Evolutionary conservation across 2,888 invertebrate species (phyloP).

Genomic region (Quadriops clusia): DNA sequence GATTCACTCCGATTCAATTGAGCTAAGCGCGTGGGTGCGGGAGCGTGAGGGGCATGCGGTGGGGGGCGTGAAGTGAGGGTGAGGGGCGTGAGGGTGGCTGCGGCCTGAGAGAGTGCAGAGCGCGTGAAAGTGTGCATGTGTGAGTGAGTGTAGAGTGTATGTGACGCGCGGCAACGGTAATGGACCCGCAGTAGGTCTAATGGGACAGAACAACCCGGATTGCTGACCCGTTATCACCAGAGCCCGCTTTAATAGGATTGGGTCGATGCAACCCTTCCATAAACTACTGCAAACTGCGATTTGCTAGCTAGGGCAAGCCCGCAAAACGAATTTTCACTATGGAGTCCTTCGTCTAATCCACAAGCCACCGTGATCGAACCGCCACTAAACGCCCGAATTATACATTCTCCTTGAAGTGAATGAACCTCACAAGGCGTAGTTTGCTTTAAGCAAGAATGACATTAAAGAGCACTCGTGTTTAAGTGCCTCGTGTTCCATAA

Average conservation of each 20-base stretch:
- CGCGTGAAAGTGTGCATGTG: conserved; percentile 13
- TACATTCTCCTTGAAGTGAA: conserved; percentile 13
- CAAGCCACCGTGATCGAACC: conserved; percentile 15
- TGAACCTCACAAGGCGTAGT: background rate
- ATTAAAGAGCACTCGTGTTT: conserved; percentile 2
- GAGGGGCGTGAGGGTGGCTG: background rate
- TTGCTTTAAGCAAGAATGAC: conserved; percentile 4
- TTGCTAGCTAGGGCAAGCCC: conserved; percentile 22
- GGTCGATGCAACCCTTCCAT: conserved; percentile 25
- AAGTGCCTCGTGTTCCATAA: background rate
- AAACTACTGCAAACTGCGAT: conserved; percentile 28
- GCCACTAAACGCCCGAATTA: conserved; percentile 17
- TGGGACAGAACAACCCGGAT: conserved; percentile 30
- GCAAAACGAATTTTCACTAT: conserved; percentile 30
- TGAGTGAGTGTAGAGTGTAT: conserved; percentile 6
- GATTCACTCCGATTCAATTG: conserved; percentile 21
- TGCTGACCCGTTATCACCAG: conserved; percentile 32
- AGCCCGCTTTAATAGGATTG: conserved; percentile 29
- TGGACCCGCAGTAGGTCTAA: conserved; percentile 28
- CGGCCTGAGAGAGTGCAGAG: conserved; percentile 4
- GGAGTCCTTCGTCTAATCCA: conserved; percentile 25
- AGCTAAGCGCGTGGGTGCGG: conserved; percentile 14
- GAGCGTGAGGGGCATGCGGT: conserved; percentile 9
- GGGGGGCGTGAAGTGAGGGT: background rate
- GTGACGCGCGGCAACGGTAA: conserved; percentile 20